Percentiles rank a stretch among this genome's conserved stretches.
phyloP scores from a whole-genome alignment of 2,113 vertebrate species.

The Upupa epops region DNA sequence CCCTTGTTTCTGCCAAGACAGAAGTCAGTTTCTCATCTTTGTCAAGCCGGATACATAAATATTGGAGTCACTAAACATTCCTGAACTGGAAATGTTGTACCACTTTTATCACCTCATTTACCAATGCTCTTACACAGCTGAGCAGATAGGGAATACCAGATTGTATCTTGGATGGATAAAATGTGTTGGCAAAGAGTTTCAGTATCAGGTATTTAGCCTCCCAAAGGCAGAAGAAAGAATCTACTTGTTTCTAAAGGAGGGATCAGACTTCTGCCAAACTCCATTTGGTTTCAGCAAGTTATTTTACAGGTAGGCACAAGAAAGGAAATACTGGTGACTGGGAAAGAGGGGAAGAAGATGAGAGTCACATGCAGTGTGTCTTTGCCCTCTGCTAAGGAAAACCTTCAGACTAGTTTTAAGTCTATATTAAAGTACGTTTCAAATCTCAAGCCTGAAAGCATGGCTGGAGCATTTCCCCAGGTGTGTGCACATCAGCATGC shows the following conservation, averaged over 20 bases:
- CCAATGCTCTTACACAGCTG: not conserved
- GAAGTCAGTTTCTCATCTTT: not conserved
- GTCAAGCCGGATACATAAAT: not conserved
- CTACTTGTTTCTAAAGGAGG: not conserved
- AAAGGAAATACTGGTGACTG: not conserved
- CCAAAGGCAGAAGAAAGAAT: not conserved
- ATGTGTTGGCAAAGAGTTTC: not conserved
- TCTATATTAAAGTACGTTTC: not conserved
- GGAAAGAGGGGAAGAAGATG: not conserved
- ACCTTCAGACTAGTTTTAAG: not conserved
- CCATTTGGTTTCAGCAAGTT: not conserved
- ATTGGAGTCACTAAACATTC: not conserved
- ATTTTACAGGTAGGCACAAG: not conserved
- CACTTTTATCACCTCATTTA: not conserved
- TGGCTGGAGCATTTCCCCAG: not conserved
- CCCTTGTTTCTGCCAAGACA: slow-evolving; percentile 14
- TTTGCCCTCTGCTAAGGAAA: not conserved
- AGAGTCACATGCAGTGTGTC: not conserved
- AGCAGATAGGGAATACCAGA: not conserved
- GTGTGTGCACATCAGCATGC: fast-evolving
- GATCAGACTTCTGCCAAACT: not conserved
- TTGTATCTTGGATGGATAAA: not conserved
- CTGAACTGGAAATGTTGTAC: not conserved
- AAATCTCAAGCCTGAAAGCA: not conserved
- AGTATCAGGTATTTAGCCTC: not conserved